Percentiles rank a stretch among this genome's conserved stretches.
phyloP scores from a whole-genome alignment of 2,888 invertebrate species.

The Octonoba sinensis region DNA sequence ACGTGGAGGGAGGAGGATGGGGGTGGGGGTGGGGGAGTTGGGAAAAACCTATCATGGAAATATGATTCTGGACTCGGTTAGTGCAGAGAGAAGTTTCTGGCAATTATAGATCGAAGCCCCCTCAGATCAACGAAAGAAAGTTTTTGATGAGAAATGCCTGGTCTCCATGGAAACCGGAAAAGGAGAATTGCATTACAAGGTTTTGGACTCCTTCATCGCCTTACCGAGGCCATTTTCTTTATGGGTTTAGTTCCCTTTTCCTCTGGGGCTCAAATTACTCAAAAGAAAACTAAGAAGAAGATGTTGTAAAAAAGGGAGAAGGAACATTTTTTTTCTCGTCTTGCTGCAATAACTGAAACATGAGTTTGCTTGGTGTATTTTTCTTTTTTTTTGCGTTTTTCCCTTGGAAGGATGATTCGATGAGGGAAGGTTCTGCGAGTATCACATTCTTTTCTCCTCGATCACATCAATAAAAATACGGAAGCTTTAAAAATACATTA shows the following conservation, averaged over 20 bases:
- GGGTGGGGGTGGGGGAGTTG: background rate
- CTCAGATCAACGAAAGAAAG: slow-evolving; percentile 48
- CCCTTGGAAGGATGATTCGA: too few species aligned
- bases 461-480: too few species aligned
- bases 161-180: slow-evolving; percentile 42
- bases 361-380: too few species aligned
- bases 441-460: too few species aligned
- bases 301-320: background rate
- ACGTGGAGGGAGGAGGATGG: background rate
- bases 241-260: slow-evolving; percentile 42
- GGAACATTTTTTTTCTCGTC: too few species aligned
- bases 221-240: slow-evolving; percentile 35
- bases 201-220: slow-evolving; percentile 42
- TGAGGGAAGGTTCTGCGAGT: too few species aligned
- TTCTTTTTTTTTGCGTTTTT: too few species aligned
- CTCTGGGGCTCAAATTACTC: slow-evolving; percentile 46
- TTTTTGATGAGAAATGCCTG: slow-evolving; percentile 61
- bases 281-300: background rate
- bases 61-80: slow-evolving; percentile 57
- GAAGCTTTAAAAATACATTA: too few species aligned
- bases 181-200: slow-evolving; percentile 56
- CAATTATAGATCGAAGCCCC: slow-evolving; percentile 61
- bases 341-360: too few species aligned
- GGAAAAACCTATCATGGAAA: slow-evolving; percentile 49
- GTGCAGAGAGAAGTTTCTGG: slow-evolving; percentile 56